Evolutionary conservation across 1,140 invertebrate species (phyloP), one percentile per base, ranked within the genome.

Genomic region (Zaprionus vittiger): DNA sequence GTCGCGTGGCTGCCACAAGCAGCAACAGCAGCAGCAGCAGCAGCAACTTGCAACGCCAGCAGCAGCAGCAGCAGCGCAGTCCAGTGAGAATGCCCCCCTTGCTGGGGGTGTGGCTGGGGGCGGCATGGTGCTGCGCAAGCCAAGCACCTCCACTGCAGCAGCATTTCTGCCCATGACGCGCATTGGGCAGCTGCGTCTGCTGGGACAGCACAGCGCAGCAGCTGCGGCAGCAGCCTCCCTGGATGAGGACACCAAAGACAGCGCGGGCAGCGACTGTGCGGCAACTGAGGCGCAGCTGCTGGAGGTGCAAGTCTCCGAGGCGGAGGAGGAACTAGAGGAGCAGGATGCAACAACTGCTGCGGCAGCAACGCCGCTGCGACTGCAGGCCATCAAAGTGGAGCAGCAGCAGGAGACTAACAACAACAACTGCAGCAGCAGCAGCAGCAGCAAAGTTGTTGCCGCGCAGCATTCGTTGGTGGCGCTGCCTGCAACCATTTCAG

Each of bases 351-450:
- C 17, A 52, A 6, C 9, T 34, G 7, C 41, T 61, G 15, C 24
- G 17, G 9, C 54, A 56, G 17, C 26, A 49, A 44, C 70, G 31
- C 86, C 86, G 4, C 34, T 81, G 31, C 81, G 79, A 56, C 62
- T 90, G 57, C 85, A 83, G 52, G 54, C 83, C 26, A 91, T 91
- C 44, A 89, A 89, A 68, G 56, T 84, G 44, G 89, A 91, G 56
- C 74, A 79, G 12, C 61, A 71, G 37, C 54, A 54, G 26, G 20
- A 68, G 7, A n/a, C 41, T 1, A 38, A 38, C 63, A 63, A 34
- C 62, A 38, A 17, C 34, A 52, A 37, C 63, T 55, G 12, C 56
- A 15, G n/a, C 62, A 20, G 14, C 68, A 55, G 15, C 28, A 38
- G 14, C 41, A 52, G 26, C 17, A 57, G 2, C 49, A 79, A 75